A percentile compares a stretch with the other conserved stretches of the same genome.
These are phyloP conservation scores for Heliconius ismenius DNA, from an alignment of 2,888 invertebrate genomes.

Conservation along the genomic window DNA sequence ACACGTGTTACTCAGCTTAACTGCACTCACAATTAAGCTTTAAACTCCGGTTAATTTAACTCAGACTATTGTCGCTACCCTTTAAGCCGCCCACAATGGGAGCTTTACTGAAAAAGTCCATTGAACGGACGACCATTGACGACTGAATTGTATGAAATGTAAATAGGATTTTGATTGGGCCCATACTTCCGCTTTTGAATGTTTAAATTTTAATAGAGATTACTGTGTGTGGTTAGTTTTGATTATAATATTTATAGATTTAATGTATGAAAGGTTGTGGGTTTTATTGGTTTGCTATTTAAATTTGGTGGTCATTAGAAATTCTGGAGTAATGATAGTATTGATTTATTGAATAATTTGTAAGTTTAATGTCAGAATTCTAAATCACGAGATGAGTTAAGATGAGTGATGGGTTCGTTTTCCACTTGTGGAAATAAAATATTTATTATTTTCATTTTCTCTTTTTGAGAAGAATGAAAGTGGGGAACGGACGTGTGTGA, in stretches of 20 bases:
- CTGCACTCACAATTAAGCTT: slow-evolving; percentile 80
- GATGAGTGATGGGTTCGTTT: too few relatives aligned
- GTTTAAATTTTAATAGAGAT: slow-evolving; percentile 46
- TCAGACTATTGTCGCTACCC: slow-evolving; percentile 74
- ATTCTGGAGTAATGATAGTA: neutral
- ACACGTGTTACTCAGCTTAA: slow-evolving; percentile 78
- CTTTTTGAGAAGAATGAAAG: neutral
- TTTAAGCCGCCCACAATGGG: slow-evolving; percentile 73
- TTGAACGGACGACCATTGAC: slow-evolving; percentile 60
- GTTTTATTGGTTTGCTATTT: neutral
- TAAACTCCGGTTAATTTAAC: slow-evolving; percentile 80
- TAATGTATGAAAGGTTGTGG: neutral
- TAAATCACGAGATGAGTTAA: too few relatives aligned
- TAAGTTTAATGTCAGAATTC: neutral
- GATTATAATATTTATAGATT: slow-evolving; percentile 25
- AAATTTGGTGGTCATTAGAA: neutral
- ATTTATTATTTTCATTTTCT: too few relatives aligned
- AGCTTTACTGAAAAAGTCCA: slow-evolving; percentile 69
- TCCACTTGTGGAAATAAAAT: too few relatives aligned
- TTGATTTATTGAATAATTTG: neutral
- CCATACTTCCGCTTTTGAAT: slow-evolving; percentile 56
- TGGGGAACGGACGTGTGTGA: neutral
- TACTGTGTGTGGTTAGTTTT: slow-evolving; percentile 38
- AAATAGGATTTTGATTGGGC: slow-evolving; percentile 55
- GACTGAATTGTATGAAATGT: slow-evolving; percentile 53